Percentiles rank a stretch among this genome's conserved stretches.
Conservation (phyloP, 2,888 invertebrate genomes). For the Watsonalla cultraria region DNA sequence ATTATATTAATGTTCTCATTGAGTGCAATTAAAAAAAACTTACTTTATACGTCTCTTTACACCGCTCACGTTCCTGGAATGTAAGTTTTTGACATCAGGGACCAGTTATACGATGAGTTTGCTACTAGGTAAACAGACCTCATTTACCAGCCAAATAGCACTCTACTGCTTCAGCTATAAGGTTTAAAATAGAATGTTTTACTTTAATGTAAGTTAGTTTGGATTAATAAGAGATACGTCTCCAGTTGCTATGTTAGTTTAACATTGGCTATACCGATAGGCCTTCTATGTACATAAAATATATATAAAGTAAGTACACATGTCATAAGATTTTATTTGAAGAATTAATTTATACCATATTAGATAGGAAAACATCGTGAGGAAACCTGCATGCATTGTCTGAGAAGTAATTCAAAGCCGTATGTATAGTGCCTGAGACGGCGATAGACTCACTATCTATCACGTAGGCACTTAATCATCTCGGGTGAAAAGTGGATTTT, state of each 20-base stretch:
- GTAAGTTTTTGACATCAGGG: slow-evolving; percentile 26
- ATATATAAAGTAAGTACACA: neutral
- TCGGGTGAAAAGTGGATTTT: no score
- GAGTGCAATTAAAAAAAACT: neutral
- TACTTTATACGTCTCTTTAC: neutral
- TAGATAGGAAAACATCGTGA: no score
- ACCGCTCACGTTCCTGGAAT: slow-evolving; percentile 8
- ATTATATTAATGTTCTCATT: no score
- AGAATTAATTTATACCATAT: no score
- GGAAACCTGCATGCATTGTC: no score
- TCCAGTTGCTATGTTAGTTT: slow-evolving; percentile 24
- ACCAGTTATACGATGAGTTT: slow-evolving; percentile 34
- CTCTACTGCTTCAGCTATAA: neutral
- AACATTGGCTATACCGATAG: slow-evolving; percentile 30
- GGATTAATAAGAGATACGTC: slow-evolving; percentile 35
- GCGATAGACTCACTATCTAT: no score
- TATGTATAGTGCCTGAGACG: no score
- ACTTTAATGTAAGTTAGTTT: neutral
- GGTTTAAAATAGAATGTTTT: neutral
- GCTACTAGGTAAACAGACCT: slow-evolving; percentile 11
- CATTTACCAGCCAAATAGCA: neutral
- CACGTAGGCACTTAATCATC: no score
- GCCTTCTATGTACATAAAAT: slow-evolving; percentile 13
- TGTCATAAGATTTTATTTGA: no score
- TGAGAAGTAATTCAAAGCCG: no score